phyloP scores from a whole-genome alignment of 2,888 invertebrate species.

The Temnothorax ravouxi region DNA sequence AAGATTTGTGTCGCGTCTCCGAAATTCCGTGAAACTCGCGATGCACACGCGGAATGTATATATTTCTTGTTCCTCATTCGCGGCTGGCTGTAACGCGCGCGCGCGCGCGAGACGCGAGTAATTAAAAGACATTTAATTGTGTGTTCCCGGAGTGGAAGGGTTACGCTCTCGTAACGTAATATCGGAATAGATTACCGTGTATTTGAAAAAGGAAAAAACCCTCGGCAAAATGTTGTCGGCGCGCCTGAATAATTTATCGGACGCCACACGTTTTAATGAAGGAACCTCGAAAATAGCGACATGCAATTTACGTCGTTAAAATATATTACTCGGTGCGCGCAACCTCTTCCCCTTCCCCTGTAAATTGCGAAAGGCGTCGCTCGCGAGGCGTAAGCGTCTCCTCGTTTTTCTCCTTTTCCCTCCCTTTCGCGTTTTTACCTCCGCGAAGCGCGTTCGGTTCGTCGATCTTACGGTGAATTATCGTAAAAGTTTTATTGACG shows the following conservation, averaged over 20 bases:
- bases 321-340: constrained; percentile 24
- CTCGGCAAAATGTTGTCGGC: background rate
- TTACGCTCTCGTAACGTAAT: background rate
- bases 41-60: background rate
- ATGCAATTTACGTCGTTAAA: constrained; percentile 26
- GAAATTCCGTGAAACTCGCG: background rate
- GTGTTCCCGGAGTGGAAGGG: background rate
- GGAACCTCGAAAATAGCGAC: constrained; percentile 36
- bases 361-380: constrained; percentile 17
- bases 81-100: constrained; percentile 10
- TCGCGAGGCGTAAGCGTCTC: background rate
- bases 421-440: background rate
- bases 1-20: constrained; percentile 34
- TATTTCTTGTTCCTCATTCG: background rate
- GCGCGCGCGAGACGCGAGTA: constrained; percentile 12
- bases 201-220: background rate
- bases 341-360: background rate
- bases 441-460: background rate
- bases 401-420: background rate
- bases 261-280: constrained; percentile 32
- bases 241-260: constrained; percentile 26
- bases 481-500: constrained; percentile 15
- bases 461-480: constrained; percentile 30
- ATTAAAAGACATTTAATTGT: constrained; percentile 52
- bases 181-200: constrained; percentile 41